Evolutionary conservation across 2,888 invertebrate genomes (phyloP).

Genomic region (Coenonympha glycerion): DNA sequence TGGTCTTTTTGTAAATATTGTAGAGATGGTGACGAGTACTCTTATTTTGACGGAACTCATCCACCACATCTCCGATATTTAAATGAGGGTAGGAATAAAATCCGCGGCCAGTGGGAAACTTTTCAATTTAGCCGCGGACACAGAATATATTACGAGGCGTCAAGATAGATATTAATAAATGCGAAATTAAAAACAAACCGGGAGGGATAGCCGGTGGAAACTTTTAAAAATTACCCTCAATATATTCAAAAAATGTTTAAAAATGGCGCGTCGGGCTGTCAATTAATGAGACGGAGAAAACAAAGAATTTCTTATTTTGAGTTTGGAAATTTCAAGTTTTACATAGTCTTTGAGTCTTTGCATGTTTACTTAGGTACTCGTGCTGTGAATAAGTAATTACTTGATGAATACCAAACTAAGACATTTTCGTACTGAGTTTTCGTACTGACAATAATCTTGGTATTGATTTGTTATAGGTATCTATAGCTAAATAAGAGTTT

Average conservation of each 20-base stretch:
- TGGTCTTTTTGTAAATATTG: neutral
- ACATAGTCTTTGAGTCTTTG: no score
- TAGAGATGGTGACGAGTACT: neutral
- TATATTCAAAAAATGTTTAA: constrained; percentile 45
- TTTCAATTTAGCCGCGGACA: constrained; percentile 36
- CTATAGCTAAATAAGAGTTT: no score
- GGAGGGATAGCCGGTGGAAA: constrained; percentile 37
- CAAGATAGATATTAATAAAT: constrained; percentile 36
- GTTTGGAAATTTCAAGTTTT: no score
- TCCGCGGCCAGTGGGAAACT: constrained; percentile 32
- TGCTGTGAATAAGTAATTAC: no score
- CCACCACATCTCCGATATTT: constrained; percentile 25
- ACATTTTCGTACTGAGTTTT: no score
- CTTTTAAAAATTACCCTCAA: constrained; percentile 51
- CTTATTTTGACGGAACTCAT: constrained; percentile 6
- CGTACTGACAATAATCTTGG: no score
- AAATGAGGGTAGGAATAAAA: constrained; percentile 28
- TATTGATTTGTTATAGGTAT: no score
- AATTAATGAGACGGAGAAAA: constrained; percentile 33
- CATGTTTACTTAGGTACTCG: no score
- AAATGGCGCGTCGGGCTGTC: constrained; percentile 37
- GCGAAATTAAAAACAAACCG: constrained; percentile 26
- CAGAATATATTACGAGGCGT: constrained; percentile 36
- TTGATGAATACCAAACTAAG: no score
- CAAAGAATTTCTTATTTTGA: no score